Percentiles rank a stretch among this genome's conserved stretches.
phyloP scores from a whole-genome alignment of 2,113 vertebrate genomes.

The Sylvia atricapilla region DNA sequence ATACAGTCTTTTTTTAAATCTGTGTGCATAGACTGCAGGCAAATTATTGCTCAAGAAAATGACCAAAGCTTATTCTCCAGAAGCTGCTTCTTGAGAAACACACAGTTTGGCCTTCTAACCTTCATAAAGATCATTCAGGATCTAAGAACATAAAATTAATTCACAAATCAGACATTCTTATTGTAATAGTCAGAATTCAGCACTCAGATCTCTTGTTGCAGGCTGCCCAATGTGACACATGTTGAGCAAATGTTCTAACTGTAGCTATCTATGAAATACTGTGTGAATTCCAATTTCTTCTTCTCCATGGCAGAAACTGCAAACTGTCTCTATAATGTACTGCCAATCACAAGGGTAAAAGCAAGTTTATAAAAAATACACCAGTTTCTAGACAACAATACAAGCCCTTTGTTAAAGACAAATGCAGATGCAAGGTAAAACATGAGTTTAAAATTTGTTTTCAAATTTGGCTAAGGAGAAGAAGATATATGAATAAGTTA shows the following conservation, averaged over 20 bases:
- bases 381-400: not conserved
- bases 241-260: not conserved
- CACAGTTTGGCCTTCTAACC: not conserved
- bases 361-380: not conserved
- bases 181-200: not conserved
- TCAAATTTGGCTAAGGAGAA: not conserved
- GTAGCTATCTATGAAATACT: not conserved
- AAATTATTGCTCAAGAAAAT: not conserved
- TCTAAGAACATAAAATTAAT: not conserved
- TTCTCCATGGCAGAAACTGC: not conserved
- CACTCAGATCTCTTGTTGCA: fast-evolving
- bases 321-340: not conserved
- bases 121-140: not conserved
- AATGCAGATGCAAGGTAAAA: not conserved
- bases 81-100: not conserved
- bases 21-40: not conserved
- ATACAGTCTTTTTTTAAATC: not conserved
- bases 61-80: not conserved
- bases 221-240: not conserved
- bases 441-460: not conserved
- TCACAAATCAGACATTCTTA: not conserved
- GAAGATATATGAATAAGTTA: not conserved
- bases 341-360: not conserved
- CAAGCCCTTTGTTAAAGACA: not conserved
- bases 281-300: not conserved